phyloP scores from a whole-genome alignment of 2,888 invertebrate species.

The Yponomeuta cagnagella region DNA sequence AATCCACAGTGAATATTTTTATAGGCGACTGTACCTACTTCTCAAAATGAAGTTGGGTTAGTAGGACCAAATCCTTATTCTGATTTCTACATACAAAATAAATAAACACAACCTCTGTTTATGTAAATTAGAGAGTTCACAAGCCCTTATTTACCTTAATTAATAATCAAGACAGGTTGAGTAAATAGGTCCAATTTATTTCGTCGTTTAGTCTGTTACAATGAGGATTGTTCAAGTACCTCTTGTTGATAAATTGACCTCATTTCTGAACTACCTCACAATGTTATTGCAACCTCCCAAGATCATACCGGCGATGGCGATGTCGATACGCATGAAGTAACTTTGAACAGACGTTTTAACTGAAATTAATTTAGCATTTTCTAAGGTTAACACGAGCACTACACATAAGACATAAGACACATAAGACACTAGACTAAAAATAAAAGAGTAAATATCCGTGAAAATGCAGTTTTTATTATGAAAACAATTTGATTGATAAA shows the following conservation, averaged over 20 bases:
- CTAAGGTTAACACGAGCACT: too few species aligned
- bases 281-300: background rate
- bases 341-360: background rate
- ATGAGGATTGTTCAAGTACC: background rate
- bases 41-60: background rate
- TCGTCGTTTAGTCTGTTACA: slow-evolving; percentile 37
- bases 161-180: slow-evolving; percentile 1
- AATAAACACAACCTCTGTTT: background rate
- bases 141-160: background rate
- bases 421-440: too few species aligned
- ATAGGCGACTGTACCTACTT: background rate
- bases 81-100: background rate
- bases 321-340: background rate
- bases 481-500: too few species aligned
- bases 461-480: too few species aligned
- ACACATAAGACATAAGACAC: too few species aligned
- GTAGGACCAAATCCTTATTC: background rate
- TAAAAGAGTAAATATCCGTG: too few species aligned
- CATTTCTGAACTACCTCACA: background rate
- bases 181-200: slow-evolving; percentile 42
- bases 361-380: too few species aligned
- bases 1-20: too few species aligned
- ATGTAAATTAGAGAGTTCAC: background rate
- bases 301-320: background rate
- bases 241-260: background rate